Evolutionary conservation across 2,797 vertebrate genomes (phyloP).

Genomic region (Thripadectes ignobilis): DNA sequence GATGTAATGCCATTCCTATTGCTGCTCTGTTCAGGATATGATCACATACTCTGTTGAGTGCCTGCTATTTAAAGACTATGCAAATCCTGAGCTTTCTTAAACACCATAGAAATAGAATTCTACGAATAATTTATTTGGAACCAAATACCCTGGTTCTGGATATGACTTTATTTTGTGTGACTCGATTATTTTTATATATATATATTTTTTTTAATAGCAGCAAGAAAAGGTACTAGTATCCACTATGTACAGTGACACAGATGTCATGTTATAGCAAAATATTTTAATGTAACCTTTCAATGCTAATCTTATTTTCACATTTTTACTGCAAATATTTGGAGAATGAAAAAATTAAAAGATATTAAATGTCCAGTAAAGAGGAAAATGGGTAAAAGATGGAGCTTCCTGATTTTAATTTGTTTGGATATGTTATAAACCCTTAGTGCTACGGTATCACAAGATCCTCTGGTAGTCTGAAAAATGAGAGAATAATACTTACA

Average conservation of each 20-base stretch:
- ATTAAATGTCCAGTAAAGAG: neutral
- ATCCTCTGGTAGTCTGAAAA: neutral
- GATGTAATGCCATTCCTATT: neutral
- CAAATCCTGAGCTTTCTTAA: neutral
- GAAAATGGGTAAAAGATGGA: neutral
- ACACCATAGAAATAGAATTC: neutral
- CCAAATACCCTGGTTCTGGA: neutral
- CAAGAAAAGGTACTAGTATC: neutral
- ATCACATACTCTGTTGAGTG: neutral
- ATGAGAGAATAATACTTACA: neutral
- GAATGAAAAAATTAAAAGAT: neutral
- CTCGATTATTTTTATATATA: neutral
- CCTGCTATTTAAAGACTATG: neutral
- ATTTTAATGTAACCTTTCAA: neutral
- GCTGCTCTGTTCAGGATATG: neutral
- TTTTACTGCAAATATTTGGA: neutral
- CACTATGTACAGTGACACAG: neutral
- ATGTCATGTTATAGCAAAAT: neutral
- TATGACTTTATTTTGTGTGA: neutral
- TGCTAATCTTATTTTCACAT: neutral
- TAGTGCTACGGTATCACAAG: neutral
- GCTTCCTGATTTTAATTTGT: neutral
- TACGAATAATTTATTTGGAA: neutral
- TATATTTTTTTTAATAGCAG: neutral
- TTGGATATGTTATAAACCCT: neutral